Evolutionary conservation across 2,888 invertebrate genomes (phyloP).

Genomic region (Synergus japonicus): DNA sequence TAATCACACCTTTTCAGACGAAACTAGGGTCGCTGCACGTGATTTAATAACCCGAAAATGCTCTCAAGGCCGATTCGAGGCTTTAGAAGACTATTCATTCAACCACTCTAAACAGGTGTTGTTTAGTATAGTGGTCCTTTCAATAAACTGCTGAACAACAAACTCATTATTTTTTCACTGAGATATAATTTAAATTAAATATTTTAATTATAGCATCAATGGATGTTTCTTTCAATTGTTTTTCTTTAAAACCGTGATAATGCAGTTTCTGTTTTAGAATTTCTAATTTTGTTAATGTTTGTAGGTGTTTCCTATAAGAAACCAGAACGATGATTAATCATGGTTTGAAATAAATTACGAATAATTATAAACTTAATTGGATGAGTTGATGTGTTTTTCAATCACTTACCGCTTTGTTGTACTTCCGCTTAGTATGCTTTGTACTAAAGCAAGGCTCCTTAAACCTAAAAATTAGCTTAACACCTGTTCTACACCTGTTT

Average conservation of each 20-base stretch:
- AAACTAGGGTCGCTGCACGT: slow-evolving; percentile 47
- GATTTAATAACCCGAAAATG: slow-evolving; percentile 52
- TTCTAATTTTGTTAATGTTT: too few species aligned
- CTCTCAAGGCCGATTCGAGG: slow-evolving; percentile 36
- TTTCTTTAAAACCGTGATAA: too few species aligned
- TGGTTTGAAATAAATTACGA: neutral
- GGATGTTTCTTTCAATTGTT: too few species aligned
- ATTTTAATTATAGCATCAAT: too few species aligned
- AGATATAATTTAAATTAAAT: too few species aligned
- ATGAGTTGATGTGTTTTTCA: neutral
- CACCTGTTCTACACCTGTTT: slow-evolving; percentile 56
- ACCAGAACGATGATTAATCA: neutral
- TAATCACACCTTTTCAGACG: slow-evolving; percentile 50
- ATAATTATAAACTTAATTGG: neutral
- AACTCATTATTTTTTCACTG: neutral
- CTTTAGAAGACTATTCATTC: slow-evolving; percentile 27
- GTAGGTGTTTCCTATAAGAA: too few species aligned
- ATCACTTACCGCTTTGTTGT: neutral
- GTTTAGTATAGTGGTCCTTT: neutral
- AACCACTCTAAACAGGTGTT: slow-evolving; percentile 24
- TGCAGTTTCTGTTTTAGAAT: too few species aligned
- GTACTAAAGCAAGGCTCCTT: neutral
- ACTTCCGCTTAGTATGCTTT: neutral
- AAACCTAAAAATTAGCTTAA: slow-evolving; percentile 16
- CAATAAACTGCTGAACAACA: neutral